phyloP scores from a whole-genome alignment of 2,888 invertebrate species.

The Carabus problematicus region DNA sequence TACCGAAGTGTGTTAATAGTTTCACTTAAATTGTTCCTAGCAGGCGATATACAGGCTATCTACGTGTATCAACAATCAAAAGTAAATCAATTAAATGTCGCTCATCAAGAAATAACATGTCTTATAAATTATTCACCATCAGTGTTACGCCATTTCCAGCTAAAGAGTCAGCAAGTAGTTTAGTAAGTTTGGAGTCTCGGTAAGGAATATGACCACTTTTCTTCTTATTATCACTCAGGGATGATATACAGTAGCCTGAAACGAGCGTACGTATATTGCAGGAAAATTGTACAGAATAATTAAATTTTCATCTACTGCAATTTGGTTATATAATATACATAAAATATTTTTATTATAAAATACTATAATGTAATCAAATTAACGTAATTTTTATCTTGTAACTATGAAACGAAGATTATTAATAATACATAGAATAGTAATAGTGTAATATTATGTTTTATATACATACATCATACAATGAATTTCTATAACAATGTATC shows the following conservation, averaged over 20 bases:
- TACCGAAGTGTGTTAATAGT: conserved; percentile 91
- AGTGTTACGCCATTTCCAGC: conserved; percentile 94
- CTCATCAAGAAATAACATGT: conserved; percentile 20
- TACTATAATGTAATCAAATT: not conserved
- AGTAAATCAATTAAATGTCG: conserved; percentile 19
- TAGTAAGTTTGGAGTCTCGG: conserved; percentile 92
- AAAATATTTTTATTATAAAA: not conserved
- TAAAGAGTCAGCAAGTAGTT: conserved; percentile 89
- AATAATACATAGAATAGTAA: too few species aligned
- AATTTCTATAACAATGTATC: too few species aligned
- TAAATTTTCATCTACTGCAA: not conserved
- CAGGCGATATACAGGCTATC: conserved; percentile 95
- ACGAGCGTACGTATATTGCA: conserved; percentile 42
- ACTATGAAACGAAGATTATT: not conserved
- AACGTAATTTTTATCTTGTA: not conserved
- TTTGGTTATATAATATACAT: not conserved
- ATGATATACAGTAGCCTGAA: conserved; percentile 92
- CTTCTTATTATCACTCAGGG: conserved; percentile 82
- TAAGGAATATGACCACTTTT: conserved; percentile 90
- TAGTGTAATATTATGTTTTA: too few species aligned
- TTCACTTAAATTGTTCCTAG: conserved; percentile 83
- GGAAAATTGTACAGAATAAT: not conserved
- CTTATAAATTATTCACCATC: conserved; percentile 71
- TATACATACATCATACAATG: too few species aligned
- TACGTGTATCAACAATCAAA: conserved; percentile 56